Evolutionary conservation across 1,140 invertebrate genomes (phyloP).

Genomic region (Mactra quadrangularis): DNA sequence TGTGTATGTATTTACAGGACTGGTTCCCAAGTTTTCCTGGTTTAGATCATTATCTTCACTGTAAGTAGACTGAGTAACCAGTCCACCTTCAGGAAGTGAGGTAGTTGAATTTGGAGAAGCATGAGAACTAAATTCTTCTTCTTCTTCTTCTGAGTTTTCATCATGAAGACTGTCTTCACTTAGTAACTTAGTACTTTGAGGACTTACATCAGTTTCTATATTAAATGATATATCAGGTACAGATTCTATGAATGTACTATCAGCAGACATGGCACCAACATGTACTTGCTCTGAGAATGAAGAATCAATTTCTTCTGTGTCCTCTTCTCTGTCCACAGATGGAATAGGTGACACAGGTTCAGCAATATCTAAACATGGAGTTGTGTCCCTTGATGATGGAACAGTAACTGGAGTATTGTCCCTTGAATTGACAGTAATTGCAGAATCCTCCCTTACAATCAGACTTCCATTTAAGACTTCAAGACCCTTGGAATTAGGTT

Average conservation of each 20-base stretch:
- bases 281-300: conserved; percentile 16
- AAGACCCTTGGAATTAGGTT: background rate
- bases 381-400: conserved; percentile 25
- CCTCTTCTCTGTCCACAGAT: conserved; percentile 5
- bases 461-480: conserved; percentile 27
- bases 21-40: conserved; percentile 2
- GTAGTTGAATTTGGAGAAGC: conserved; percentile 15
- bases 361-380: conserved; percentile 14
- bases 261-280: background rate
- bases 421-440: conserved; percentile 33
- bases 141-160: no score
- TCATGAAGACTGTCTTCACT: no score
- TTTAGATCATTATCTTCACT: background rate
- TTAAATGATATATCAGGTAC: no score
- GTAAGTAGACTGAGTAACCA: conserved; percentile 13
- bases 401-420: conserved; percentile 32
- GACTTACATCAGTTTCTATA: no score
- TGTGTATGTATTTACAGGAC: conserved; percentile 29
- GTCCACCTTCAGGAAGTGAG: conserved; percentile 33
- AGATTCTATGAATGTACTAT: no score
- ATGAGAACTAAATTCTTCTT: background rate
- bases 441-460: conserved; percentile 58
- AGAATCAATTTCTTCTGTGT: background rate
- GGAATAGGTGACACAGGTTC: conserved; percentile 23
- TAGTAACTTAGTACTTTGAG: no score